A percentile compares a stretch with the other conserved stretches of the same genome.
Evolutionary conservation across 2,888 invertebrate species (phyloP).

Genomic region (Melanostoma scalare): DNA sequence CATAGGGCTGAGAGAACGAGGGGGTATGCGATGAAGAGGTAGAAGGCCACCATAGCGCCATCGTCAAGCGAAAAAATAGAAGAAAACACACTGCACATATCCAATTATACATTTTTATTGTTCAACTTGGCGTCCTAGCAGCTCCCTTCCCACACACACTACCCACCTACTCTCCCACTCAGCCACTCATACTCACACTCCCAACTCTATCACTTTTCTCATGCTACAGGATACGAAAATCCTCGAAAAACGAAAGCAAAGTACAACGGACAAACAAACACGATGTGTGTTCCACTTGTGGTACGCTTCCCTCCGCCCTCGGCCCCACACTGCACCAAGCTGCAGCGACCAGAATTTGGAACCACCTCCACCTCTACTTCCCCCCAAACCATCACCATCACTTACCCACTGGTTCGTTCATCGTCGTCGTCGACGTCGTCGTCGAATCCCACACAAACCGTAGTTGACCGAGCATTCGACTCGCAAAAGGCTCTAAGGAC

Average conservation of each 20-base stretch:
- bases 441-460: slow-evolving; percentile 45
- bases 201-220: slow-evolving; percentile 63
- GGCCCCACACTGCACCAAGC: slow-evolving; percentile 8
- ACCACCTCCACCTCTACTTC: slow-evolving; percentile 43
- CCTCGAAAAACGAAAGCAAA: slow-evolving; percentile 67
- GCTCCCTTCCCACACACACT: slow-evolving; percentile 14
- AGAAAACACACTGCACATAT: slow-evolving; percentile 72
- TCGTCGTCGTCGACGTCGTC: slow-evolving; percentile 1
- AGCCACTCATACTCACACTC: slow-evolving; percentile 31
- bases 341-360: slow-evolving; percentile 21
- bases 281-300: slow-evolving; percentile 73
- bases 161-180: slow-evolving; percentile 1
- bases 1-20: slow-evolving; percentile 49
- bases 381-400: slow-evolving; percentile 36
- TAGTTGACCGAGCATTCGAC: slow-evolving; percentile 61
- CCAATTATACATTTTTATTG: slow-evolving; percentile 73
- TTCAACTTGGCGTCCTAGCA: slow-evolving; percentile 69
- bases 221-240: slow-evolving; percentile 63
- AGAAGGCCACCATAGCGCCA: slow-evolving; percentile 30
- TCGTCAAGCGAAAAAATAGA: slow-evolving; percentile 65
- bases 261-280: slow-evolving; percentile 70
- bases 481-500: slow-evolving; percentile 67
- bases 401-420: neutral
- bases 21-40: too few relatives aligned
- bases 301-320: slow-evolving; percentile 56